Evolutionary conservation across 2,113 vertebrate genomes (phyloP), one percentile per base, ranked within the genome.

Genomic region (Pluvialis apricaria): DNA sequence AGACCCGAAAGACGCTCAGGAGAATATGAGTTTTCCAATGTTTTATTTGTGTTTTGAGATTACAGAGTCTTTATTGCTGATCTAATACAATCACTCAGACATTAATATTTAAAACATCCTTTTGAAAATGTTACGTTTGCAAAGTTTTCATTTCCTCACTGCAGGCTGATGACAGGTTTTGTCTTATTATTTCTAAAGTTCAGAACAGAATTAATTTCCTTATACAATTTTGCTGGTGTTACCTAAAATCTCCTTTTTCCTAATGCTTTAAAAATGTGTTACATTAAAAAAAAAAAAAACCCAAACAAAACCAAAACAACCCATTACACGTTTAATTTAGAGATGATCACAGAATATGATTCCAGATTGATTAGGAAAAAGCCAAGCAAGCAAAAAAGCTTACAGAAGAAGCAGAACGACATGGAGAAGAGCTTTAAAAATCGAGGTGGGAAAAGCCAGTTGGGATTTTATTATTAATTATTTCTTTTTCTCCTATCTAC

Each of bases 61-160:
- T 99, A 99, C 99, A 99, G 98, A 98, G 98, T 99, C 97, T 98
- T 99, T 99, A 99, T 99, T 99, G 99, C 99, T 99, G 98, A 98
- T 99, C 98, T 99, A 99, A 98, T 98, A 98, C 99, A 98, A 99
- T 99, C 98, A 99, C 98, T 99, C 98, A 98, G 97, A 98, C 98
- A 98, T 97, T 97, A 98, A 99, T 99, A 99, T 98, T 99, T 98
- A 98, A 98, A 99, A 98, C 98, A 99, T 95, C 97, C 97, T 98
- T 98, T 98, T 92, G 97, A 98, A 99, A 96, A 98, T 90, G 96
- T 90, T 89, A 42, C 13, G 52, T 70, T 61, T 57, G 95, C 98
- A 93, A 97, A 97, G 97, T 96, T 98, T 92, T 97, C 47, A 87
- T 95, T 97, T 98, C 97, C 97, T 98, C 96, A 92, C 97, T 97